Evolutionary conservation across 2,888 invertebrate species (phyloP).

Genomic region (Pammene aurita): DNA sequence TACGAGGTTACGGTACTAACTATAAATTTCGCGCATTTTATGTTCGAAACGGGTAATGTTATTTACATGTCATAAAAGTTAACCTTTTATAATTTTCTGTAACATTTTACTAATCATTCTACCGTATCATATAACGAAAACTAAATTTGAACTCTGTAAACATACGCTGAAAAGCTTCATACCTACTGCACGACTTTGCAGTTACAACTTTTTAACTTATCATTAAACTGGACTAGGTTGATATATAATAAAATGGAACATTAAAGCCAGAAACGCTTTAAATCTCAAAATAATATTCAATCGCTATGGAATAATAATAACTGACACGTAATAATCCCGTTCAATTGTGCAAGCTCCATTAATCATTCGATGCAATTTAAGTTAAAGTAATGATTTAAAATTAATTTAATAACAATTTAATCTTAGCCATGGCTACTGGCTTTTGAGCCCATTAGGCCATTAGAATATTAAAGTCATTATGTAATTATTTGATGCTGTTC

Average conservation of each 20-base stretch:
- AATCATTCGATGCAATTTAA: constrained; percentile 64
- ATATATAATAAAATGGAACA: constrained; percentile 8
- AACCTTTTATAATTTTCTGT: too few relatives aligned
- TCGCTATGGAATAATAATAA: constrained; percentile 40
- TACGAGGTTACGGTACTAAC: too few relatives aligned
- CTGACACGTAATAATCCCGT: constrained; percentile 55
- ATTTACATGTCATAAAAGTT: too few relatives aligned
- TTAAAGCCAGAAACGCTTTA: constrained; percentile 25
- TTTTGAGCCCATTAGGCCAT: constrained; percentile 24
- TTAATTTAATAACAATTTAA: constrained; percentile 55
- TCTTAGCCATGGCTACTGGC: constrained; percentile 40
- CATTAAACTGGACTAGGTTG: constrained; percentile 1
- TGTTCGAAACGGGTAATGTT: too few relatives aligned
- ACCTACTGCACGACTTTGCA: too few relatives aligned
- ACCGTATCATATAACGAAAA: too few relatives aligned
- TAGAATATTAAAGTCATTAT: constrained; percentile 18
- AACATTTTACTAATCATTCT: too few relatives aligned
- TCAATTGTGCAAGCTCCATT: constrained; percentile 51
- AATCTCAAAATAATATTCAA: constrained; percentile 41
- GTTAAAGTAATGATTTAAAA: constrained; percentile 54
- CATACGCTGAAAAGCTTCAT: too few relatives aligned
- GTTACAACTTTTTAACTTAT: too few relatives aligned
- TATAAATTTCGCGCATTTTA: too few relatives aligned
- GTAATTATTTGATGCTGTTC: constrained; percentile 16
- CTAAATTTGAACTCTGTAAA: too few relatives aligned